Evolutionary conservation across 1,140 invertebrate species (phyloP).

Genomic region (Elymnias hypermnestra): DNA sequence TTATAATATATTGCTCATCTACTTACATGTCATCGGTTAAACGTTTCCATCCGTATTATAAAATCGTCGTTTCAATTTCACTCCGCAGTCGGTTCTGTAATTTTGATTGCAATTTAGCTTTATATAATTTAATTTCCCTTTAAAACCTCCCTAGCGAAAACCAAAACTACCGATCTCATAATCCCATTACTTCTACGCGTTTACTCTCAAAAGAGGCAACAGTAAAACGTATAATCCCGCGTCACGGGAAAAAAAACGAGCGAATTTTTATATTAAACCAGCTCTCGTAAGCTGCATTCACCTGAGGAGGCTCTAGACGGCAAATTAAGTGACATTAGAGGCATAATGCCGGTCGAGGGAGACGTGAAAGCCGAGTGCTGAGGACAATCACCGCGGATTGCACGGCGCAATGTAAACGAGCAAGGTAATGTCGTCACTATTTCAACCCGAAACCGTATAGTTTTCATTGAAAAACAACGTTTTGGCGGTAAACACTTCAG

Average conservation of each 20-base stretch:
- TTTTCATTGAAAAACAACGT: conserved; percentile 20
- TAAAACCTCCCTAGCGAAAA: conserved; percentile 46
- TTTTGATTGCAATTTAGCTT: conserved; percentile 41
- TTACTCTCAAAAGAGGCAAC: conserved; percentile 69
- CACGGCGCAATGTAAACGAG: conserved; percentile 12
- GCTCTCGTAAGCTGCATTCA: conserved; percentile 68
- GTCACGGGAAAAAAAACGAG: conserved; percentile 56
- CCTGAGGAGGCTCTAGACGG: conserved; percentile 69
- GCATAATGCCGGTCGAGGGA: conserved; percentile 66
- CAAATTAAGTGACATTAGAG: conserved; percentile 74
- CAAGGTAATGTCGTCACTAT: conserved; percentile 30
- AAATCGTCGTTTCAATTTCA: conserved; percentile 11
- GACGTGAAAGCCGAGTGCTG: conserved; percentile 63
- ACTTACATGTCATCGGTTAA: background rate
- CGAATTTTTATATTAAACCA: conserved; percentile 70
- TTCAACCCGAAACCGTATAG: conserved; percentile 24
- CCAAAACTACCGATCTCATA: conserved; percentile 63
- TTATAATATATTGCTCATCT: no score
- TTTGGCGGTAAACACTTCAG: conserved; percentile 19
- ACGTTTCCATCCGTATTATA: conserved; percentile 7
- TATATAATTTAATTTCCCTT: conserved; percentile 58
- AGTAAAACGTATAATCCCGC: conserved; percentile 61
- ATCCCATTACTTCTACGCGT: conserved; percentile 69
- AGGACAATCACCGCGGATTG: conserved; percentile 42
- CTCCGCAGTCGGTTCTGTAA: conserved; percentile 23